Conservation (phyloP, 2,113 vertebrate genomes). For the Rana temporaria region DNA sequence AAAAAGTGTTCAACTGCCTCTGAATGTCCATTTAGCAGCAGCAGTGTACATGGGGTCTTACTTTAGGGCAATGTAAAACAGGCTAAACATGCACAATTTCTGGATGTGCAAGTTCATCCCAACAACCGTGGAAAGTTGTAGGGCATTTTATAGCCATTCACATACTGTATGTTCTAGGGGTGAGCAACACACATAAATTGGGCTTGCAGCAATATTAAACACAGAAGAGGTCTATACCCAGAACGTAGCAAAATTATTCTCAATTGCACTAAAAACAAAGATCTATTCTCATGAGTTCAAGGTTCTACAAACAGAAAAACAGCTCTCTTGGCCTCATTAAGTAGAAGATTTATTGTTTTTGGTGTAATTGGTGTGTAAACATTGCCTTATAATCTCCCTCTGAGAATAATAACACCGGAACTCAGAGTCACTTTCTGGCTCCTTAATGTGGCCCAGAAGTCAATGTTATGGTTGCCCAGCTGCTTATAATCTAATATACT, state of each 20-base stretch:
- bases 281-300: conserved; percentile 47
- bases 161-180: too few relatives aligned
- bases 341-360: conserved; percentile 18
- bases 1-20: too few relatives aligned
- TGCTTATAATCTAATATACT: not conserved
- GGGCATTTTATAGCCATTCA: too few relatives aligned
- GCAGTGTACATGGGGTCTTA: too few relatives aligned
- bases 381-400: conserved; percentile 21
- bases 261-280: not conserved
- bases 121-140: too few relatives aligned
- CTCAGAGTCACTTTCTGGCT: not conserved
- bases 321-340: conserved; percentile 26
- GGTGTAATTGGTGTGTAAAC: conserved; percentile 22
- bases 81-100: too few relatives aligned
- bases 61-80: too few relatives aligned
- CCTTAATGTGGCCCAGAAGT: not conserved
- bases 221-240: too few relatives aligned
- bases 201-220: too few relatives aligned
- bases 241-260: not conserved
- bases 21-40: too few relatives aligned
- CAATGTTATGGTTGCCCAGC: conserved; percentile 3
- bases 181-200: too few relatives aligned
- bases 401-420: not conserved
- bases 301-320: conserved; percentile 36
- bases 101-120: too few relatives aligned